A percentile compares a stretch with the other conserved stretches of the same genome.
phyloP scores from a whole-genome alignment of 2,888 invertebrate species.

The Polydesmus complanatus region DNA sequence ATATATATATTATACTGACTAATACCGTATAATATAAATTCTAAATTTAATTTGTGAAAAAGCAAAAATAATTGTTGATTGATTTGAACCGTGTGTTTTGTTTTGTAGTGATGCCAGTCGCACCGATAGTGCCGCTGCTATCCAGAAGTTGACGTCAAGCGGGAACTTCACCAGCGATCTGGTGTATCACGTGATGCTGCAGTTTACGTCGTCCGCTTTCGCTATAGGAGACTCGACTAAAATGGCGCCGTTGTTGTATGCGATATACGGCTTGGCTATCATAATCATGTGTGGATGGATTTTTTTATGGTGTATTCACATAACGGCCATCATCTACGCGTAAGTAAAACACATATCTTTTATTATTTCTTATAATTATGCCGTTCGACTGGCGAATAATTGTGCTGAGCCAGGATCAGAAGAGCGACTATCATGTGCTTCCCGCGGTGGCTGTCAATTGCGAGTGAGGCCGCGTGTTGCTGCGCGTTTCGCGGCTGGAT shows the following conservation, averaged over 20 bases:
- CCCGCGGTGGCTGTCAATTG: not conserved
- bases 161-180: conserved; percentile 7
- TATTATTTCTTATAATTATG: not conserved
- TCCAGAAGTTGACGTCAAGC: not conserved
- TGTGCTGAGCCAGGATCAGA: not conserved
- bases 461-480: not conserved
- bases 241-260: conserved; percentile 14
- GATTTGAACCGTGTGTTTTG: too few species aligned
- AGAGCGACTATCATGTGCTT: not conserved
- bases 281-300: conserved; percentile 14
- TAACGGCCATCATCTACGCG: conserved; percentile 15
- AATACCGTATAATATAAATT: too few species aligned
- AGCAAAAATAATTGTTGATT: too few species aligned
- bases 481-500: not conserved
- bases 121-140: conserved; percentile 5
- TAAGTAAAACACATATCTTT: conserved; percentile 8
- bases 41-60: too few species aligned
- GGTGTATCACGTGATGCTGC: conserved; percentile 9
- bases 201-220: not conserved
- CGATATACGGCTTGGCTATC: conserved; percentile 11
- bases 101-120: conserved; percentile 14
- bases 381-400: not conserved
- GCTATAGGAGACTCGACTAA: conserved; percentile 11
- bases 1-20: too few species aligned
- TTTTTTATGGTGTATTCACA: conserved; percentile 15